phyloP scores from a whole-genome alignment of 2,888 invertebrate genomes.

The Aleiodes leptofemur region DNA sequence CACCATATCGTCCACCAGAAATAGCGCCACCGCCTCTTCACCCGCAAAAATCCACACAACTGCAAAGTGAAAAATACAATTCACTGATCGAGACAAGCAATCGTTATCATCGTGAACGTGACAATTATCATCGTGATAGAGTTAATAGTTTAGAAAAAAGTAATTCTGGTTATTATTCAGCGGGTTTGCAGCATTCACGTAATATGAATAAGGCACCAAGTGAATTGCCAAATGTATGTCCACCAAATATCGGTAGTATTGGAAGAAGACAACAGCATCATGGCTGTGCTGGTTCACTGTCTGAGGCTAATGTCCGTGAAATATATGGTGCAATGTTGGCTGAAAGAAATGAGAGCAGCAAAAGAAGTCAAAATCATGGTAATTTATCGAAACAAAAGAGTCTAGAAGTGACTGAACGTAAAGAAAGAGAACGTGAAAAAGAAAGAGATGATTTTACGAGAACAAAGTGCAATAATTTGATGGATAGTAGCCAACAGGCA shows the following conservation, averaged over 20 bases:
- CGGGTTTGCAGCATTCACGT: conserved; percentile 66
- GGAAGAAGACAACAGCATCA: conserved; percentile 65
- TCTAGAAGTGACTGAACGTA: conserved; percentile 76
- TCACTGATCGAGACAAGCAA: conserved; percentile 65
- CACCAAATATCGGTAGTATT: conserved; percentile 65
- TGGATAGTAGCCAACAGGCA: conserved; percentile 75
- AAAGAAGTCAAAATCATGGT: conserved; percentile 64
- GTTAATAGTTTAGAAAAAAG: conserved; percentile 73
- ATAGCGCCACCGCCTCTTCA: conserved; percentile 48
- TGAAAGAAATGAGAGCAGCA: conserved; percentile 66
- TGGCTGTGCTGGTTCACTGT: conserved; percentile 69
- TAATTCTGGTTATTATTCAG: conserved; percentile 66
- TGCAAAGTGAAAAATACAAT: conserved; percentile 66
- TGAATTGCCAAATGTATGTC: conserved; percentile 55
- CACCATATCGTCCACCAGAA: conserved; percentile 70
- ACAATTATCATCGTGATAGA: conserved; percentile 68
- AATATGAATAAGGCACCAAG: conserved; percentile 62
- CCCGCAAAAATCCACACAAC: conserved; percentile 53
- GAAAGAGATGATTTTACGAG: conserved; percentile 70
- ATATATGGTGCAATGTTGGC: conserved; percentile 66
- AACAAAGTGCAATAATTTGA: conserved; percentile 74
- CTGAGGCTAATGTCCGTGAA: conserved; percentile 71
- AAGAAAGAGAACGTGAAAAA: conserved; percentile 64
- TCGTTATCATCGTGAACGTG: conserved; percentile 67
- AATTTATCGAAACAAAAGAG: conserved; percentile 76